A percentile compares a stretch with the other conserved stretches of the same genome.
Conservation (phyloP, 2,888 invertebrate species). For the Dryobotodes eremita region DNA sequence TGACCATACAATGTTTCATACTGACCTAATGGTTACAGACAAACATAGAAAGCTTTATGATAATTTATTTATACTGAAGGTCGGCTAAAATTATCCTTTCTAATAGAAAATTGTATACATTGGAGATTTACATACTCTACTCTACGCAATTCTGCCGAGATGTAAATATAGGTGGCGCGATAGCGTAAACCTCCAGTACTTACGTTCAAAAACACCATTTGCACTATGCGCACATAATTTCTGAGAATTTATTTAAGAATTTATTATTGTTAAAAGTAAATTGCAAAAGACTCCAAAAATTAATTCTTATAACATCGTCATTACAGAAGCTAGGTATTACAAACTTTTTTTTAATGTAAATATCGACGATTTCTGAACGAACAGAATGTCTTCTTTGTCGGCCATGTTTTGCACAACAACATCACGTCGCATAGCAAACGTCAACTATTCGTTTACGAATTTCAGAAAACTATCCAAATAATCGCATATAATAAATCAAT, state of each 20-base stretch:
- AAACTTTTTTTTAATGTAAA: not conserved
- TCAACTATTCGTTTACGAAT: slow-evolving; percentile 84
- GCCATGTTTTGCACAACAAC: slow-evolving; percentile 87
- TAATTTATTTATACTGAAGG: slow-evolving; percentile 13
- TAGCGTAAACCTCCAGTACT: not conserved
- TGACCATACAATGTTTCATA: not conserved
- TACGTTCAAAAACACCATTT: slow-evolving; percentile 14
- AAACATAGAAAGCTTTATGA: not conserved
- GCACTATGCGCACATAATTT: not conserved
- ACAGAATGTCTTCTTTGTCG: slow-evolving; percentile 74
- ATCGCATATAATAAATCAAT: slow-evolving; percentile 66
- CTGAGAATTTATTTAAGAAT: not conserved
- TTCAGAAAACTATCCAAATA: slow-evolving; percentile 69
- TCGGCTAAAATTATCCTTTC: slow-evolving; percentile 25
- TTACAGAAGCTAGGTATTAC: not conserved
- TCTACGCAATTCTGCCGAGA: not conserved
- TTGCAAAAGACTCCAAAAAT: not conserved
- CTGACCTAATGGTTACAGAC: not conserved
- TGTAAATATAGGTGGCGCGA: not conserved
- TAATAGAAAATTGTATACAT: slow-evolving; percentile 2
- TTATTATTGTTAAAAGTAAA: not conserved
- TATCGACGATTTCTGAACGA: slow-evolving; percentile 61
- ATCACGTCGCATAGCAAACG: slow-evolving; percentile 87
- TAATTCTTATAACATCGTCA: too few species aligned
- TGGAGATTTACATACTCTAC: not conserved